Evolutionary conservation across 1,140 invertebrate species (phyloP).

Genomic region (Paraescarpia echinospica): DNA sequence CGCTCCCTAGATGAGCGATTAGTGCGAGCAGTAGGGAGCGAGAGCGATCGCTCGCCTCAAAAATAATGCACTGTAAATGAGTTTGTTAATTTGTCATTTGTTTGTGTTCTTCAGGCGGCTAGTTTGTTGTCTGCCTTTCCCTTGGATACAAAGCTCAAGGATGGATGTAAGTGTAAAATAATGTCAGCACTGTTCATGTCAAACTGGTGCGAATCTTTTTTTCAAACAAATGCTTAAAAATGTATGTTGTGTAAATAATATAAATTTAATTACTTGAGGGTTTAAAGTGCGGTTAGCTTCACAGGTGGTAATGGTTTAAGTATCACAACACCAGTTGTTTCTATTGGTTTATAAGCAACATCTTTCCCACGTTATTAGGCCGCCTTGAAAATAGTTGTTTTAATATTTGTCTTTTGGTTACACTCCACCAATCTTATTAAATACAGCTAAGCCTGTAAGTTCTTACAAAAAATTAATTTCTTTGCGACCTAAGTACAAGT

Average conservation of each 20-base stretch:
- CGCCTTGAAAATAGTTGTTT: no score
- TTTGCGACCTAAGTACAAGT: no score
- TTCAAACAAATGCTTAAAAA: not conserved
- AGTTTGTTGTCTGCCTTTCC: conserved; percentile 57
- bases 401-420: not conserved
- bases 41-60: no score
- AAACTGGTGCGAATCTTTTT: not conserved
- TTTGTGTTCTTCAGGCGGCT: conserved; percentile 46
- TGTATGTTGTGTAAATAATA: not conserved
- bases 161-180: conserved; percentile 52
- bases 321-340: not conserved
- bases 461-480: no score
- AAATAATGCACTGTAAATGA: no score
- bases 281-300: not conserved
- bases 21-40: no score
- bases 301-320: not conserved
- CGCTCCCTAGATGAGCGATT: no score
- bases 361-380: not conserved
- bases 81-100: not conserved
- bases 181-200: not conserved
- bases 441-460: no score
- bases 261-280: not conserved
- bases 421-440: no score
- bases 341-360: not conserved
- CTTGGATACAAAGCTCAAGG: conserved; percentile 48